Conservation (phyloP, 2,888 invertebrate genomes). For the Hanleya hanleyi region DNA sequence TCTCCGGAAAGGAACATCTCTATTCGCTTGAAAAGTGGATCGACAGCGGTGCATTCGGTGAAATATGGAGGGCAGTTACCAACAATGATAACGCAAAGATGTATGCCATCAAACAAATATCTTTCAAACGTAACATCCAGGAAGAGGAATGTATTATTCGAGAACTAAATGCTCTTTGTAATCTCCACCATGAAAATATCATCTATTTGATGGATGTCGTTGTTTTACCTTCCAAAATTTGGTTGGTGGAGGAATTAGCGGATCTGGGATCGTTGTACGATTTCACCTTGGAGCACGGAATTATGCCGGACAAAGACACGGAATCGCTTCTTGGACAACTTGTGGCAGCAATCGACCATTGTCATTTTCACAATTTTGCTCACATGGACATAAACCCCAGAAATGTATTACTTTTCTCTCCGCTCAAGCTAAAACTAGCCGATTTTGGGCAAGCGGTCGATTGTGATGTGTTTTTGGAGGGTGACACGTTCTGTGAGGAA, state of each 20-base stretch:
- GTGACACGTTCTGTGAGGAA: too few species aligned
- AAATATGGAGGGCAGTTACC: background rate
- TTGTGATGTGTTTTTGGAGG: background rate
- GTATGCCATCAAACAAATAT: background rate
- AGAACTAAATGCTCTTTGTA: background rate
- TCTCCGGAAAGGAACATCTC: too few species aligned
- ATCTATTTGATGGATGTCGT: background rate
- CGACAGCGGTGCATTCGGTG: background rate
- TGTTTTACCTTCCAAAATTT: background rate
- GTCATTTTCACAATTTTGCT: background rate
- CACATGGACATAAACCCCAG: background rate
- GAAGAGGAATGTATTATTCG: conserved; percentile 4
- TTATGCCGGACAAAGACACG: background rate
- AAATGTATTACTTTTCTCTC: background rate
- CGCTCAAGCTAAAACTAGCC: background rate
- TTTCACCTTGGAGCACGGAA: background rate
- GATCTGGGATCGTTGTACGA: background rate
- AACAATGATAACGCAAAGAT: background rate
- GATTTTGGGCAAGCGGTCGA: background rate
- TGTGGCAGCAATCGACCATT: background rate
- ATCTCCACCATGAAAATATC: background rate
- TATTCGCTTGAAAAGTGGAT: background rate
- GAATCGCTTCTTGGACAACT: background rate
- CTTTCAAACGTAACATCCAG: background rate
- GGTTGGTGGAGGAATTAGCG: background rate